Percentiles rank a stretch among this genome's conserved stretches.
Evolutionary conservation across 2,888 invertebrate species (phyloP).

Genomic region (Electrophaes corylata): DNA sequence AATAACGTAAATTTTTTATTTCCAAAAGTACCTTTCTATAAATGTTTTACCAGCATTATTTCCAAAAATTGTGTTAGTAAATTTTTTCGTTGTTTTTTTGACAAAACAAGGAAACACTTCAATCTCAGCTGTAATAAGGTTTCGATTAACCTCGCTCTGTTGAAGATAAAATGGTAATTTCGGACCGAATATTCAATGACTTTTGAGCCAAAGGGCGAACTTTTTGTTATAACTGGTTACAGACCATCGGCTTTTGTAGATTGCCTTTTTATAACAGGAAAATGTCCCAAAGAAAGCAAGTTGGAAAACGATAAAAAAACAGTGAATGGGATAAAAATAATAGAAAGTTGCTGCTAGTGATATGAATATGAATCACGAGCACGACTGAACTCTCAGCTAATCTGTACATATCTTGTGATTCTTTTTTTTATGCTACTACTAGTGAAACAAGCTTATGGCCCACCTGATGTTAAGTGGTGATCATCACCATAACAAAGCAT

Average conservation of each 20-base stretch:
- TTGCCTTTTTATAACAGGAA: background rate
- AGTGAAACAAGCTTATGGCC: no score
- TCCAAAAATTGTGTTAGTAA: background rate
- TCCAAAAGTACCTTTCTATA: no score
- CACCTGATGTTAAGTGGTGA: no score
- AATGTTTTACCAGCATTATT: no score
- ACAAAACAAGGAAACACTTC: background rate
- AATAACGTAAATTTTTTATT: no score
- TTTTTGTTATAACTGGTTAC: constrained; percentile 8
- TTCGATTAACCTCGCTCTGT: background rate
- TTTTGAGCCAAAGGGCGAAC: background rate
- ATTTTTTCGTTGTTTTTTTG: background rate
- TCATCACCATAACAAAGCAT: no score
- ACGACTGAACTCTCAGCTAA: background rate
- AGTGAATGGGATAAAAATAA: background rate
- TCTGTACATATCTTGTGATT: no score
- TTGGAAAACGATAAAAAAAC: background rate
- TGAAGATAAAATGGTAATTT: constrained; percentile 8
- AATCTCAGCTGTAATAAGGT: background rate
- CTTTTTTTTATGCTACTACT: no score
- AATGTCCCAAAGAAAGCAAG: background rate
- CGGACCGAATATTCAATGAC: constrained; percentile 7
- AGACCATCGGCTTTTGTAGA: constrained; percentile 6
- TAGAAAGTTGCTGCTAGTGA: background rate
- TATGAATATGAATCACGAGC: background rate